Evolutionary conservation across 2,888 invertebrate species (phyloP).

Genomic region (Xestia sexstrigata): DNA sequence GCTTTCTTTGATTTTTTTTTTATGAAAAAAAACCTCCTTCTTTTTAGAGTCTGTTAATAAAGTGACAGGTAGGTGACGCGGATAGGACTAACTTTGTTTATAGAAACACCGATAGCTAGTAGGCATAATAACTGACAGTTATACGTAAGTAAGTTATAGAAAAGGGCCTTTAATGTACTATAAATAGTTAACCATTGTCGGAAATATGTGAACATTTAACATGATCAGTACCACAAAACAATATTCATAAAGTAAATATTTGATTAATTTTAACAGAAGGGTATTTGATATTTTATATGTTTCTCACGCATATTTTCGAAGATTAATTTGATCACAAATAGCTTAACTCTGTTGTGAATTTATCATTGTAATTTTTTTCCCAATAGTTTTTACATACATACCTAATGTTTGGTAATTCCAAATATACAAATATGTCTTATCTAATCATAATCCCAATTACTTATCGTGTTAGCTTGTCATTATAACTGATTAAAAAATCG

Average conservation of each 20-base stretch:
- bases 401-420: conserved; percentile 36
- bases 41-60: too few relatives aligned
- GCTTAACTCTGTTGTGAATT: conserved; percentile 50
- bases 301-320: conserved; percentile 44
- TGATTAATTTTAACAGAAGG: conserved; percentile 15
- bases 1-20: too few relatives aligned
- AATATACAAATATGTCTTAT: conserved; percentile 40
- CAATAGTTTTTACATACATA: conserved; percentile 35
- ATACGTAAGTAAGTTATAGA: too few relatives aligned
- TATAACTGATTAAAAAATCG: conserved; percentile 42
- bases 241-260: conserved; percentile 19
- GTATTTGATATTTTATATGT: conserved; percentile 4
- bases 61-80: too few relatives aligned
- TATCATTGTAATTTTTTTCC: conserved; percentile 49
- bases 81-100: too few relatives aligned
- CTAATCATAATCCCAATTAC: conserved; percentile 60
- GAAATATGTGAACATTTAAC: background rate
- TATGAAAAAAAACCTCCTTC: too few relatives aligned
- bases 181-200: background rate
- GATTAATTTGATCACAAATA: conserved; percentile 47
- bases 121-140: too few relatives aligned
- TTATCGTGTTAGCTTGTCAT: conserved; percentile 47
- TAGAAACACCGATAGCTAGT: too few relatives aligned
- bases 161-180: background rate
- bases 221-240: conserved; percentile 23